Evolutionary conservation across 2,888 invertebrate genomes (phyloP), one percentile per base, ranked within the genome.

Genomic region (Sussaba pulchella): DNA sequence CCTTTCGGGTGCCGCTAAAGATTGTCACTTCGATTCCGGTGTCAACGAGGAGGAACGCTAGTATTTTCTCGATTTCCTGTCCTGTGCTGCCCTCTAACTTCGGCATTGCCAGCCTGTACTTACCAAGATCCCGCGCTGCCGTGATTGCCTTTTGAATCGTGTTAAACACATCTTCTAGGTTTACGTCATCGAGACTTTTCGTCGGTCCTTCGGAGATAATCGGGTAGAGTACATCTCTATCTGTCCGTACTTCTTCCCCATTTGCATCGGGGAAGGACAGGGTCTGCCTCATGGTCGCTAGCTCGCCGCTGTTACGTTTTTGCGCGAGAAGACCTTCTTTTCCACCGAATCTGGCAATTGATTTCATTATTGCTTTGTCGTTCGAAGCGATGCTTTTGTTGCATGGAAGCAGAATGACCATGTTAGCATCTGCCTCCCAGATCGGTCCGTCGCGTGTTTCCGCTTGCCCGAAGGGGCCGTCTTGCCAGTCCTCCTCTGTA

Each of bases 241-340:
- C 43, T 0, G 17, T 69, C 1, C 36, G 39, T 17, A 12, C 26
- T 12, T 80, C 17, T 14, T 84, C 75, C 17, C 81, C 79, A 0
- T 78, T 75, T 50, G 63, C 39, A 63, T 84, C 81, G 3, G 83
- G 84, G 43, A 82, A 81, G 14, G 80, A 74, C 9, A 82, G 43
- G 9, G 78, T 54, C 14, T 78, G 75, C 19, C 45, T 21, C 83
- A 85, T 83, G 47, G 47, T 82, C 8, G 81, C 83, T 1, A 66
- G 9, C 21, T 72, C 72, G 1, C 72, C 72, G 1, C 9, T 5
- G 9, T 39, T n/a, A 14, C 39, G 75, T 19, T 66, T 36, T 24
- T 72, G 72, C 21, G 17, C n/a, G 2, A 36, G 4, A 14, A 72
- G 72, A n/a, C 64, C 64, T 10, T 26, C 72, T 41, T 26, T 61